Evolutionary conservation across 2,888 invertebrate species (phyloP), one percentile per base, ranked within the genome.

Genomic region (Sicus ferrugineus): DNA sequence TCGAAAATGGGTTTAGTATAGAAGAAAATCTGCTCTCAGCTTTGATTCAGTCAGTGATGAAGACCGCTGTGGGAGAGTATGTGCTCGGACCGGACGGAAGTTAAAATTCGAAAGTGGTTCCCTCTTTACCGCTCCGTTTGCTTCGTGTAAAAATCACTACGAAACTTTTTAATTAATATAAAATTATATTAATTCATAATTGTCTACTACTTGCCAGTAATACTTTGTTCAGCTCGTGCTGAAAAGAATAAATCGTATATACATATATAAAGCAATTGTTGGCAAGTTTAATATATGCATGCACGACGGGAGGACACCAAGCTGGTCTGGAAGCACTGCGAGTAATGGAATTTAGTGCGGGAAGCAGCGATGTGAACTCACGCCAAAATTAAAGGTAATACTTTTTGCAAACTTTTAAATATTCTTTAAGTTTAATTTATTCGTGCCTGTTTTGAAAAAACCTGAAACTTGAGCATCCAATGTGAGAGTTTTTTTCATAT

Each of bases 11-110:
- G 14, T 56, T 56, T 28, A 31, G 28, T 31, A 56, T 56, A 30
- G 31, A 56, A 56, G 30, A 26, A 56, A 28, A 30, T 56, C 19
- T 30, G 16, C 56, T 28, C 56, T 56, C 28, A 28, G 56, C 31
- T 56, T 31, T 56, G 56, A 30, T 28, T 56, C 56, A 56, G 56
- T 56, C 56, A 56, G 56, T 28, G 30, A n/a, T 19, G 28, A 31
- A 56, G 56, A 30, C 2, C 31, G 28, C 56, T n/a, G 30, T 31
- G 16, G 56, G 56, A 56, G n/a, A 56, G 56, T 56, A 30, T 4
- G 56, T 30, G 14, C 21, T 7, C 28, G 31, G 30, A 30, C 7
- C 30, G 7, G 16, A n/a, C n/a, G 7, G 16, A 16, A 56, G n/a
- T 28, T n/a, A n/a, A 21, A 50, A 50, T 21, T n/a, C 19, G 50